Base-by-base conservation (phyloP, 2,888 invertebrate species). In the Catotricha subobsoleta region DNA sequence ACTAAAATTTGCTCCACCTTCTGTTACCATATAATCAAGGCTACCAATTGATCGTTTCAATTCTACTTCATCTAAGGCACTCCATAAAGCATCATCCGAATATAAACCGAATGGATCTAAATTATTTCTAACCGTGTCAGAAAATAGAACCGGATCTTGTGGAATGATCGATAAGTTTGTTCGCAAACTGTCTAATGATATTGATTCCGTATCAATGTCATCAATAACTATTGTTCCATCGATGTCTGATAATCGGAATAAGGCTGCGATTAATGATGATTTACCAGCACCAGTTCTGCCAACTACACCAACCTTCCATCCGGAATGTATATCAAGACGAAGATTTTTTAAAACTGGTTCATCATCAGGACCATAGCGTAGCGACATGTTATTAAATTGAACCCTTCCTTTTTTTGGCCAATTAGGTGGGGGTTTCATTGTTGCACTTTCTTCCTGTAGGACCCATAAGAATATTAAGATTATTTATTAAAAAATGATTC, bases 241-340 rank as follows among this genome's bases (percentile, higher is more conserved):
- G 1, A 64, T 61, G 44, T 66, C 64, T 2, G 62, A 58, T 44
- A 70, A 49, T 16, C 70, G 58, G 52, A 70, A 71, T 39, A 71
- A 51, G 34, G 66, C 62, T 2, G 62, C 55, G 19, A 60, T 50
- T 27, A 60, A 46, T 1, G 63, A 61, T 0, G 76, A 76, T 57
- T 79, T 79, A 12, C 80, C 82, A 8, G 81, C 80, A 4, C 82
- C 82, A 0, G 82, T 82, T 43, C 81, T 63, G 3, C 39, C 39
- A 5, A 36, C 38, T 20, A 40, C 41, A n/a, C 43, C 52, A 61
- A 76, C 76, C 66, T 80, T 80, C 65, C 74, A 74, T 44, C 70
- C 72, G 40, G 72, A 67, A 52, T 74, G 66, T 37, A 80, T 71
- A 1, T 62, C 55, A 38, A 80, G 59, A 50, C 73, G 74, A 15